Conservation (phyloP, 2,113 vertebrate genomes). For the Pseudois nayaur region DNA sequence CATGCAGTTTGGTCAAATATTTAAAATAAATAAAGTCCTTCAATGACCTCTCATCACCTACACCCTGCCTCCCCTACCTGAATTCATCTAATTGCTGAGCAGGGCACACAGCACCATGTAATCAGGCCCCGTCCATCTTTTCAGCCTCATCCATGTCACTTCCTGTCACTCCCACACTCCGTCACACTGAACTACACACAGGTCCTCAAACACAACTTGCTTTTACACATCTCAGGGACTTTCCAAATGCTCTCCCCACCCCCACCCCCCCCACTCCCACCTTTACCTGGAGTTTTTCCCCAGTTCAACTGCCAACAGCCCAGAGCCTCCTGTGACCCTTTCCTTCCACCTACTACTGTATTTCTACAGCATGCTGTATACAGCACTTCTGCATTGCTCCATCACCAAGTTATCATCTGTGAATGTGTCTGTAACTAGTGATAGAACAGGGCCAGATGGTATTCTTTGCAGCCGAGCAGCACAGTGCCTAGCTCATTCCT, state of each 20-base stretch:
- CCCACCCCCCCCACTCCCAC: no score
- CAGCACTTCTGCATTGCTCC: neutral
- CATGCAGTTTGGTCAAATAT: neutral
- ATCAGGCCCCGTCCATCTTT: neutral
- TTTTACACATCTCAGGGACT: neutral
- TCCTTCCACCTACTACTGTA: neutral
- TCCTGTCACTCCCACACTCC: neutral
- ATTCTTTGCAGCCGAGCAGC: neutral
- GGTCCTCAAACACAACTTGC: neutral
- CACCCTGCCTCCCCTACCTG: neutral
- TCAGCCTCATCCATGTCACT: neutral
- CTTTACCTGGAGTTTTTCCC: neutral
- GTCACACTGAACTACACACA: neutral
- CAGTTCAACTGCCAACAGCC: neutral
- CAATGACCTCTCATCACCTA: neutral
- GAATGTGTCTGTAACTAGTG: neutral
- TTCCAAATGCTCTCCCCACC: neutral
- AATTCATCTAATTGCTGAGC: neutral
- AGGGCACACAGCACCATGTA: no score
- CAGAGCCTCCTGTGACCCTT: neutral
- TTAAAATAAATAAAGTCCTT: neutral
- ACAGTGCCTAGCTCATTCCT: neutral
- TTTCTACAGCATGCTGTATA: neutral
- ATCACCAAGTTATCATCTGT: neutral
- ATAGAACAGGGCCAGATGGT: neutral